These are phyloP conservation scores for Muscidifurax raptorellus DNA, from an alignment of 1,140 invertebrate genomes.

Conservation along the genomic window DNA sequence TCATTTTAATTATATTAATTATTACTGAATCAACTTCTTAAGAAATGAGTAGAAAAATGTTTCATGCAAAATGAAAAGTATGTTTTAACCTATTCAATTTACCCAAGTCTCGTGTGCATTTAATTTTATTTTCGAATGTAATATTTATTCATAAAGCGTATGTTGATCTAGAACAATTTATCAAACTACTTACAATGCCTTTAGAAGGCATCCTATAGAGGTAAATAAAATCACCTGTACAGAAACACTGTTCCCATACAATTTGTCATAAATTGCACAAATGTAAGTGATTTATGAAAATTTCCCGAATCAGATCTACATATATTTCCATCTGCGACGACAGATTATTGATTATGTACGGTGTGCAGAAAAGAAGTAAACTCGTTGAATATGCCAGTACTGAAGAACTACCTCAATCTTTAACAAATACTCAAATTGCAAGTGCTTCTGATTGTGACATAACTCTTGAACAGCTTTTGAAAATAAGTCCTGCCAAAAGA, in stretches of 20 bases:
- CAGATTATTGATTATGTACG: too few species aligned
- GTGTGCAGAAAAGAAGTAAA: too few species aligned
- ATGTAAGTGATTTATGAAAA: slow-evolving; percentile 5
- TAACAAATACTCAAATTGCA: too few species aligned
- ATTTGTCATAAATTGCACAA: not conserved
- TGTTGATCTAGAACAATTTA: slow-evolving; percentile 9
- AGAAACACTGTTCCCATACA: too few species aligned
- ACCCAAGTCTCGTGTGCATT: slow-evolving; percentile 8
- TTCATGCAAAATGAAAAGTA: not conserved
- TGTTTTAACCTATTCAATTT: not conserved
- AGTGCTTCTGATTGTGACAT: too few species aligned
- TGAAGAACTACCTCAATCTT: too few species aligned
- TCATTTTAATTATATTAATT: not conserved
- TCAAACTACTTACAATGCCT: too few species aligned
- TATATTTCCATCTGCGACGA: too few species aligned
- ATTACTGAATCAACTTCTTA: not conserved
- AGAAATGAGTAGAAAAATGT: not conserved
- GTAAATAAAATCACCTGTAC: too few species aligned
- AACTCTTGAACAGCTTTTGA: too few species aligned
- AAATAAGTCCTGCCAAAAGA: not conserved
- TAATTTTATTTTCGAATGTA: slow-evolving; percentile 14
- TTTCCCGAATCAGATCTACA: not conserved
- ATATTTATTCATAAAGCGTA: slow-evolving; percentile 16
- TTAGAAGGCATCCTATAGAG: too few species aligned
- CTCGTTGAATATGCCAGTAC: too few species aligned